These are phyloP conservation scores for Enteromius afrohamiltoni DNA, from an alignment of 2,797 vertebrate species.

Conservation along the genomic window DNA sequence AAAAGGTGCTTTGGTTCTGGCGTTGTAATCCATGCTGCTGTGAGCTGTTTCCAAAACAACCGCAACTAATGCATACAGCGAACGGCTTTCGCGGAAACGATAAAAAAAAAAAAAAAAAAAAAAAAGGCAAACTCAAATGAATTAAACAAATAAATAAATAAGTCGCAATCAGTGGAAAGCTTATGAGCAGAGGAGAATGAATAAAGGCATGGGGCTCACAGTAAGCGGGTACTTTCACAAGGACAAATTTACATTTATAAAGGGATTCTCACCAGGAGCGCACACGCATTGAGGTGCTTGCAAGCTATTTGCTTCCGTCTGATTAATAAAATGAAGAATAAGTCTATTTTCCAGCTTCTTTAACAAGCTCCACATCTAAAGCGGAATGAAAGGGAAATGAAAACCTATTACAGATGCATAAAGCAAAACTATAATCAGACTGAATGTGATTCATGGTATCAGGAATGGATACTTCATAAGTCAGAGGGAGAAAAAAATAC, in stretches of 20 bases:
- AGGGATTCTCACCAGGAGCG: constrained; percentile 47
- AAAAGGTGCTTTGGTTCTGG: constrained; percentile 22
- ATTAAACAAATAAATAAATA: constrained; percentile 48
- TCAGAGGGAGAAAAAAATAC: neutral
- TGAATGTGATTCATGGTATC: constrained; percentile 23
- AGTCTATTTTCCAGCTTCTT: constrained; percentile 43
- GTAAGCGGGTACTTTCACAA: constrained; percentile 50
- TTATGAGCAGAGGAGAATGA: constrained; percentile 48
- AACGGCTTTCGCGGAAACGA: neutral
- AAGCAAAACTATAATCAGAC: constrained; percentile 39
- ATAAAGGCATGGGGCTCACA: constrained; percentile 42
- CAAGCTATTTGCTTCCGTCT: constrained; percentile 54
- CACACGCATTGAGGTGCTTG: constrained; percentile 23
- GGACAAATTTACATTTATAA: constrained; percentile 58
- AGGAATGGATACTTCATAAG: neutral
- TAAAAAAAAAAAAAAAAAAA: neutral
- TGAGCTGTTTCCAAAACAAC: constrained; percentile 32
- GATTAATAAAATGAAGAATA: constrained; percentile 56
- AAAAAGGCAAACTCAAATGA: constrained; percentile 36
- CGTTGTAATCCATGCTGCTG: constrained; percentile 29
- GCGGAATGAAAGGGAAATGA: constrained; percentile 42
- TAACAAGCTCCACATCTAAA: constrained; percentile 42
- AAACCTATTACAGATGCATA: constrained; percentile 43
- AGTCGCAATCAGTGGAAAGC: constrained; percentile 45
- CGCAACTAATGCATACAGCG: neutral